Conservation (phyloP, 92 coral and sea anemone species). For the Heliopora coerulea region DNA sequence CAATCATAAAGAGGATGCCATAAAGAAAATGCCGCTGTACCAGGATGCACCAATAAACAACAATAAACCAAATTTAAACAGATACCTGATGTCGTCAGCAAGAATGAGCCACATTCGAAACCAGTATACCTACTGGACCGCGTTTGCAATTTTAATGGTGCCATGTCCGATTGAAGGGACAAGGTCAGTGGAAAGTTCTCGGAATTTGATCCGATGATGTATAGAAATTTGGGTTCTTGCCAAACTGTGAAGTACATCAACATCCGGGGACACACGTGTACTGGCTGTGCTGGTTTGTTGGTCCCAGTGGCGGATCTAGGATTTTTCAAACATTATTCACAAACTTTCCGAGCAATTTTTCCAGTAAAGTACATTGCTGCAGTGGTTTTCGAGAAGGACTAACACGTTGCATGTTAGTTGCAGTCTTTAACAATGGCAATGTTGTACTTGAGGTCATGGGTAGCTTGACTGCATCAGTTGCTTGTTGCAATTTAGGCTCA, state of each 20-base stretch:
- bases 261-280: constrained; percentile 54
- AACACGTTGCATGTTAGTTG: too few species aligned
- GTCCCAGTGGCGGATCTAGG: too few species aligned
- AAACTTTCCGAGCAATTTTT: too few species aligned
- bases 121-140: constrained; percentile 61
- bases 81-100: constrained; percentile 46
- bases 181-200: constrained; percentile 52
- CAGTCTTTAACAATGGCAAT: too few species aligned
- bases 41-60: constrained; percentile 42
- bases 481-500: too few species aligned
- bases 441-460: too few species aligned
- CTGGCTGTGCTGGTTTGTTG: constrained; percentile 51
- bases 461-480: too few species aligned
- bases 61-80: constrained; percentile 46
- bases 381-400: too few species aligned
- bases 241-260: constrained; percentile 48
- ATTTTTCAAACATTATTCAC: too few species aligned
- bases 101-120: constrained; percentile 47
- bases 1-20: constrained; percentile 22
- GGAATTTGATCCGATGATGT: constrained; percentile 42
- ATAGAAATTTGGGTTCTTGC: constrained; percentile 39
- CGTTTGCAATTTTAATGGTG: constrained; percentile 58
- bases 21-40: constrained; percentile 8
- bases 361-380: too few species aligned
- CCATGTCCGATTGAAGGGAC: constrained; percentile 37